These are phyloP conservation scores for Cartodere bifasciata DNA, from an alignment of 2,888 invertebrate genomes.

Conservation along the genomic window DNA sequence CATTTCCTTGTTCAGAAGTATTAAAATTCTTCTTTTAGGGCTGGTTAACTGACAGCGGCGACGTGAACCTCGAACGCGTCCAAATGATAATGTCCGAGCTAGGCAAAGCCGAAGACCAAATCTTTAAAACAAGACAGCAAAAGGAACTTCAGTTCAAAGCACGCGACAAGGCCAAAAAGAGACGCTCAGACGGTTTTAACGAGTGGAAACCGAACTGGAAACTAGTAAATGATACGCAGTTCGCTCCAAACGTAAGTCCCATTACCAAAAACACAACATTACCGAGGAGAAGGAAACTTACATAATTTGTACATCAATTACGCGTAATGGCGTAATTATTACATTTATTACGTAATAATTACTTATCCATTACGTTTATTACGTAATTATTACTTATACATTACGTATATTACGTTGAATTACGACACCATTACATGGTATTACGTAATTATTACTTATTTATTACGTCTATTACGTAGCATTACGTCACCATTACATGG, in stretches of 20 bases:
- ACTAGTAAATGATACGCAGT: slow-evolving; percentile 60
- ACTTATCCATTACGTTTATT: too few relatives aligned
- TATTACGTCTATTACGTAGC: too few relatives aligned
- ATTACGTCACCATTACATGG: too few relatives aligned
- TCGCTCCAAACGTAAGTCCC: slow-evolving; percentile 57
- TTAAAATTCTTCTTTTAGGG: slow-evolving; percentile 45
- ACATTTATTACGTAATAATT: too few relatives aligned
- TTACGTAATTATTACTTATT: too few relatives aligned
- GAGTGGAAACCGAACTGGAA: slow-evolving; percentile 51
- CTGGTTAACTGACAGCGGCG: slow-evolving; percentile 88
- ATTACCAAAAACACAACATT: too few relatives aligned
- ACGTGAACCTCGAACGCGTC: slow-evolving; percentile 84
- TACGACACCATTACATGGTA: too few relatives aligned
- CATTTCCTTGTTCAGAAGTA: neutral
- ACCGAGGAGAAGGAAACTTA: too few relatives aligned
- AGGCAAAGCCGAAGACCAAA: slow-evolving; percentile 91
- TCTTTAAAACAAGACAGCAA: slow-evolving; percentile 84
- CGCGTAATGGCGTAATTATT: too few relatives aligned
- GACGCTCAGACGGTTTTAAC: slow-evolving; percentile 38
- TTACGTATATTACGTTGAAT: too few relatives aligned
- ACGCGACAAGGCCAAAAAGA: slow-evolving; percentile 59
- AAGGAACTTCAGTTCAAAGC: slow-evolving; percentile 73
- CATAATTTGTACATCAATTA: too few relatives aligned
- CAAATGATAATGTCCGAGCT: slow-evolving; percentile 91
- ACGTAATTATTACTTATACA: too few relatives aligned